Evolutionary conservation across 1,140 invertebrate genomes (phyloP).

Genomic region (Micrasema longulum): DNA sequence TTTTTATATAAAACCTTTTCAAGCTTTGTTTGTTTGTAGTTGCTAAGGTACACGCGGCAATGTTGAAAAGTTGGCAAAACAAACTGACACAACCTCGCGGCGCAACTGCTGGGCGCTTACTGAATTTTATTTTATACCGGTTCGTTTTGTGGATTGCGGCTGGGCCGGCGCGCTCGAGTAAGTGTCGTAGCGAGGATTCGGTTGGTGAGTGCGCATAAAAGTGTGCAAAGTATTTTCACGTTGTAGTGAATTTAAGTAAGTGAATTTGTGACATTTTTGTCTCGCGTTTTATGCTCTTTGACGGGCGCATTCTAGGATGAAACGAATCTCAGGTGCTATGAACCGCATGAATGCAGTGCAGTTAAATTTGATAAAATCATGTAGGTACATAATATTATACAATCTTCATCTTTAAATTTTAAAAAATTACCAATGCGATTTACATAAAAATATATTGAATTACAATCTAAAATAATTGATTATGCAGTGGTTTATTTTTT

Average conservation of each 20-base stretch:
- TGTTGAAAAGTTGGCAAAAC: background rate
- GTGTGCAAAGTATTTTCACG: too few relatives aligned
- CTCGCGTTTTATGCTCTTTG: background rate
- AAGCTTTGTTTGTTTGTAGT: slow-evolving; percentile 40
- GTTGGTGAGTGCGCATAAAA: background rate
- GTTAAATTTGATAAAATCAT: slow-evolving; percentile 4
- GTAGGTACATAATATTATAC: too few relatives aligned
- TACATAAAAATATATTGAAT: too few relatives aligned
- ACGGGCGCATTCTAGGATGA: background rate
- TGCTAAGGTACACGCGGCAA: slow-evolving; percentile 42
- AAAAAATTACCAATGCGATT: too few relatives aligned
- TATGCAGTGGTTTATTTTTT: too few relatives aligned
- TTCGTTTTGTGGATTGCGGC: slow-evolving; percentile 20
- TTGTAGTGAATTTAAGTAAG: too few relatives aligned
- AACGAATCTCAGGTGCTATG: slow-evolving; percentile 36
- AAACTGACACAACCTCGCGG: background rate
- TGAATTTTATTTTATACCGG: slow-evolving; percentile 30
- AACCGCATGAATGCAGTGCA: slow-evolving; percentile 33
- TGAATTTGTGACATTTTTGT: too few relatives aligned
- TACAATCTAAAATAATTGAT: too few relatives aligned
- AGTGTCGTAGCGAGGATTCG: too few relatives aligned
- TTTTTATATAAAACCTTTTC: background rate
- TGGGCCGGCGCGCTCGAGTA: background rate
- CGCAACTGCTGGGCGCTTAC: slow-evolving; percentile 22
- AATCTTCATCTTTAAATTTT: too few relatives aligned